Evolutionary conservation across 2,888 invertebrate species (phyloP).

Genomic region (Muschampia plurimacula): DNA sequence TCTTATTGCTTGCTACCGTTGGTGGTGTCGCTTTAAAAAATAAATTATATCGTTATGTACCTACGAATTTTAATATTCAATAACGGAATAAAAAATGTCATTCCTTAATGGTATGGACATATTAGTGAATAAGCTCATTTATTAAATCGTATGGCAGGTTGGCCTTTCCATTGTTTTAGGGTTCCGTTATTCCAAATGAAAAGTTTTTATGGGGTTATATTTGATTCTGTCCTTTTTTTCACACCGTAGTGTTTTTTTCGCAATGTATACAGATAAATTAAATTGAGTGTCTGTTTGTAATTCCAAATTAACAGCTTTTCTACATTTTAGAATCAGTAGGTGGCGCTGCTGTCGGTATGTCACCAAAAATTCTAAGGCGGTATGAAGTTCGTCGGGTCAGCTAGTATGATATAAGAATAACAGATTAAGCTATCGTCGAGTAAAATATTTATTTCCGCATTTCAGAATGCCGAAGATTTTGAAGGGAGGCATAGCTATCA

Average conservation of each 20-base stretch:
- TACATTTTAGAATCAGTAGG: too few relatives aligned
- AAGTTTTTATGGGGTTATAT: too few relatives aligned
- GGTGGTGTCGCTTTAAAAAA: constrained; percentile 20
- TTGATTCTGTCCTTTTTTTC: background rate
- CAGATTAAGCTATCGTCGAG: too few relatives aligned
- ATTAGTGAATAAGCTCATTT: constrained; percentile 33
- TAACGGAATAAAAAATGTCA: constrained; percentile 33
- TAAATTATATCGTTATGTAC: constrained; percentile 33
- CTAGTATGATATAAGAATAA: too few relatives aligned
- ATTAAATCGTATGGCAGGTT: constrained; percentile 28
- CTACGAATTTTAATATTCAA: constrained; percentile 37
- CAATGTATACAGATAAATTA: too few relatives aligned
- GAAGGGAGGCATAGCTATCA: constrained; percentile 62
- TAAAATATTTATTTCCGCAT: constrained; percentile 29
- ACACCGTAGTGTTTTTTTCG: background rate
- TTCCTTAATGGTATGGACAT: constrained; percentile 33
- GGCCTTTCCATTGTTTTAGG: constrained; percentile 19
- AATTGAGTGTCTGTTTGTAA: too few relatives aligned
- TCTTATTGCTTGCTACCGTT: constrained; percentile 49
- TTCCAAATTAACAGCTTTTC: too few relatives aligned
- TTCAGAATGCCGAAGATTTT: constrained; percentile 63
- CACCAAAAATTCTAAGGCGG: too few relatives aligned
- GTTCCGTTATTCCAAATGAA: background rate
- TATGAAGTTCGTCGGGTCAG: too few relatives aligned
- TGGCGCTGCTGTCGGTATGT: too few relatives aligned